Base-by-base conservation (phyloP, 2,888 invertebrate species). In the Pammene aurita region DNA sequence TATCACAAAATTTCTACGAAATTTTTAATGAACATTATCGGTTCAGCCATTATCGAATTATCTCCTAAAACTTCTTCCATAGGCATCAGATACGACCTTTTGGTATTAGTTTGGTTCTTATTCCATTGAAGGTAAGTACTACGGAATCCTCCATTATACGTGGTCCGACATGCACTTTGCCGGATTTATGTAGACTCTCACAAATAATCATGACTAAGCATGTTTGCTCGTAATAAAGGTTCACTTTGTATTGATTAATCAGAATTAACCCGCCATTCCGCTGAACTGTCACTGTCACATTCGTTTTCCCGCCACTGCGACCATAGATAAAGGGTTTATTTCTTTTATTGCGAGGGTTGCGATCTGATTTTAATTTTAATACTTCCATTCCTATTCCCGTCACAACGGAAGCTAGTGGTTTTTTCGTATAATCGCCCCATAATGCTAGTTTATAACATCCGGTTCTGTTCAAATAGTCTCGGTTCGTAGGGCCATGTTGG, bases 361-460 rank as follows among this genome's bases (percentile, higher is more conserved):
- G 56, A 55, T 65, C 69, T 65, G 65, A 65, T 69, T 69, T 65
- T 61, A 60, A 65, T 60, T 65, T 64, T 64, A 64, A 64, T 64
- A 35, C 69, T 41, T 65, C 48, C 44, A 69, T 65, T 65, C 60
- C 60, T 60, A 69, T 69, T 69, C 69, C 14, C 54, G 69, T 69
- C 69, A 69, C 69, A 69, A 35, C 69, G 69, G 69, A 69, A 65
- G 69, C 60, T 63, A 16, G 54, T 52, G 56, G 34, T 65, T 69
- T 69, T 69, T 69, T 63, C 34, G 63, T 58, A 57, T 68, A 68
- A 68, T 68, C 68, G 57, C 52, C 38, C 68, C 52, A 67, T 69
- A 69, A 69, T 54, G 48, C 66, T 66, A 63, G 54, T 69, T 69
- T 69, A 69, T 44, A 60, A 60, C 65, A 65, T 69, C 69, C 69